These are phyloP conservation scores for Drosophila hydei DNA, from an alignment of 1,140 invertebrate genomes.

Conservation along the genomic window DNA sequence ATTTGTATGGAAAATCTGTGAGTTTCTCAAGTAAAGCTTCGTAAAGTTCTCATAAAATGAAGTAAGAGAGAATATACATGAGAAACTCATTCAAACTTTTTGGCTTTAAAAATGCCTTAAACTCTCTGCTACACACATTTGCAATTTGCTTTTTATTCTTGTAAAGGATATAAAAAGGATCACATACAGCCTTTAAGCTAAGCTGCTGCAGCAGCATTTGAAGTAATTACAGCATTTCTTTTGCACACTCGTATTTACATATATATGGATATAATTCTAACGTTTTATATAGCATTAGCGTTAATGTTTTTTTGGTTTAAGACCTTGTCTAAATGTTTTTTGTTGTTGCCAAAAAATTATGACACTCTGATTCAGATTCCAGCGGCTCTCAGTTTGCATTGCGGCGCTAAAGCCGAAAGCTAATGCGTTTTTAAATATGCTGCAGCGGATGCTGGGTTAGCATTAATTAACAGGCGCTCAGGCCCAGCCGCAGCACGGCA, in stretches of 20 bases:
- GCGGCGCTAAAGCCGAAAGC: slow-evolving; percentile 48
- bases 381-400: slow-evolving; percentile 15
- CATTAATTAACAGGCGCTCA: slow-evolving; percentile 71
- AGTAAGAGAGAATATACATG: no score
- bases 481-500: not conserved
- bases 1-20: no score
- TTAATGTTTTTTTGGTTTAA: slow-evolving; percentile 38
- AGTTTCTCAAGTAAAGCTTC: no score
- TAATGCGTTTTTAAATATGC: slow-evolving; percentile 81
- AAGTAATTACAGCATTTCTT: slow-evolving; percentile 67
- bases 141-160: not conserved
- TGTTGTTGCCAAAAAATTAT: slow-evolving; percentile 54
- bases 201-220: slow-evolving; percentile 50
- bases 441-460: slow-evolving; percentile 66
- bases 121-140: not conserved
- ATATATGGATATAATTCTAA: slow-evolving; percentile 37
- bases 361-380: slow-evolving; percentile 43
- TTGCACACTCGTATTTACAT: slow-evolving; percentile 2
- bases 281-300: slow-evolving; percentile 38
- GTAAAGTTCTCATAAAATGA: no score
- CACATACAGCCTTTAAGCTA: slow-evolving; percentile 7
- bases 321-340: slow-evolving; percentile 29
- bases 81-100: not conserved
- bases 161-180: slow-evolving; percentile 2
- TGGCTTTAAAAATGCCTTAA: not conserved